Conservation (phyloP, 2,797 vertebrate genomes). For the Hybognathus amarus region DNA sequence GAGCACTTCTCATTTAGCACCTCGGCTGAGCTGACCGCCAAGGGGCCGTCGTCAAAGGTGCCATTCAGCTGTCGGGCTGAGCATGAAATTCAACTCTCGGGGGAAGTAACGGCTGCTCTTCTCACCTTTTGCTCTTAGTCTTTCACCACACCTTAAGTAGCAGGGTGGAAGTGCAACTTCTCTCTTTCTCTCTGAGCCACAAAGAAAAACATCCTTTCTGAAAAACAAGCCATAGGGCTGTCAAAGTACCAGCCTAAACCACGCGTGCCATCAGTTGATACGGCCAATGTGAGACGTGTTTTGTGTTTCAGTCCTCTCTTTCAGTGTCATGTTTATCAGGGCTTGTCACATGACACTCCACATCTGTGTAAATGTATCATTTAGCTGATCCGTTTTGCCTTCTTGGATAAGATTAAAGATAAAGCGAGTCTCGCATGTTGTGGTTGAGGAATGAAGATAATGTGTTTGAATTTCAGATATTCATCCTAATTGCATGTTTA, state of each 20-base stretch:
- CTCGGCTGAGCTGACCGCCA: not conserved
- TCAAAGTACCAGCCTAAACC: constrained; percentile 15
- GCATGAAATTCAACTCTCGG: constrained; percentile 24
- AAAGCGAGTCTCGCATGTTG: not conserved
- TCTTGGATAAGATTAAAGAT: constrained; percentile 18
- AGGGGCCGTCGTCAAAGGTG: constrained; percentile 16
- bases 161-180: constrained; percentile 19
- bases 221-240: constrained; percentile 30
- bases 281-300: not conserved
- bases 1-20: constrained; percentile 35
- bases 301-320: constrained; percentile 35
- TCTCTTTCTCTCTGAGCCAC: constrained; percentile 31
- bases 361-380: constrained; percentile 29
- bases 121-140: constrained; percentile 50
- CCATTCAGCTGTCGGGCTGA: constrained; percentile 22
- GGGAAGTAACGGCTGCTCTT: constrained; percentile 43
- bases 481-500: not conserved
- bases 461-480: constrained; percentile 8
- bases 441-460: not conserved
- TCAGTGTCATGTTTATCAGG: constrained; percentile 30
- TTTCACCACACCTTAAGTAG: constrained; percentile 46
- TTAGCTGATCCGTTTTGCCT: constrained; percentile 16
- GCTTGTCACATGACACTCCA: constrained; percentile 26
- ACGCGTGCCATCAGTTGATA: constrained; percentile 7
- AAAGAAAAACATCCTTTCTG: constrained; percentile 44